These are phyloP conservation scores for Lithophane socia DNA, from an alignment of 2,888 invertebrate species.

Conservation along the genomic window DNA sequence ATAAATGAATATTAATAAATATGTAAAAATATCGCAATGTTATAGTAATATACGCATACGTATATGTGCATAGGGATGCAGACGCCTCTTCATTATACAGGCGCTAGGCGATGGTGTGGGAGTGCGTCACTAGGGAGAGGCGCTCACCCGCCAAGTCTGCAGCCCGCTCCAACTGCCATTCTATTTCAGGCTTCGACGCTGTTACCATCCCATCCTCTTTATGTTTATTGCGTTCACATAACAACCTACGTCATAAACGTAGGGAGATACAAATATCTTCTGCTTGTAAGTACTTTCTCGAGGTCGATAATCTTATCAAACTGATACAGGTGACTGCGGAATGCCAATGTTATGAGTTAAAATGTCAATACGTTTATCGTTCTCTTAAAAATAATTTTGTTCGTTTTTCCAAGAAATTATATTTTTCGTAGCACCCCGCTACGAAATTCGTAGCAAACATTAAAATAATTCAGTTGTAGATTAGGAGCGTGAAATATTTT, in stretches of 20 bases:
- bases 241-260: constrained; percentile 49
- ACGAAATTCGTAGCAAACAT: constrained; percentile 23
- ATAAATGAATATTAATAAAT: neutral
- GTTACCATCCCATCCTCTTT: constrained; percentile 37
- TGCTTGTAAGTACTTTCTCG: constrained; percentile 29
- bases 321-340: constrained; percentile 33
- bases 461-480: neutral
- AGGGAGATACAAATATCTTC: constrained; percentile 37
- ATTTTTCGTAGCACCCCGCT: constrained; percentile 21
- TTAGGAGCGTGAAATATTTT: neutral
- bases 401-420: constrained; percentile 7
- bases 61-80: constrained; percentile 24
- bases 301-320: constrained; percentile 45
- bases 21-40: neutral
- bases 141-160: constrained; percentile 38
- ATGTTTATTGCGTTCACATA: constrained; percentile 50
- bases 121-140: constrained; percentile 59
- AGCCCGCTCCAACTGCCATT: constrained; percentile 46
- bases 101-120: constrained; percentile 15
- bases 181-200: constrained; percentile 58
- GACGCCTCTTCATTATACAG: constrained; percentile 47
- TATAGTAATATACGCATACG: neutral
- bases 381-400: constrained; percentile 18
- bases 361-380: constrained; percentile 11
- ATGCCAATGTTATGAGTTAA: constrained; percentile 56